Evolutionary conservation across 2,888 invertebrate species (phyloP).

Genomic region (Drosophila setosimentum): DNA sequence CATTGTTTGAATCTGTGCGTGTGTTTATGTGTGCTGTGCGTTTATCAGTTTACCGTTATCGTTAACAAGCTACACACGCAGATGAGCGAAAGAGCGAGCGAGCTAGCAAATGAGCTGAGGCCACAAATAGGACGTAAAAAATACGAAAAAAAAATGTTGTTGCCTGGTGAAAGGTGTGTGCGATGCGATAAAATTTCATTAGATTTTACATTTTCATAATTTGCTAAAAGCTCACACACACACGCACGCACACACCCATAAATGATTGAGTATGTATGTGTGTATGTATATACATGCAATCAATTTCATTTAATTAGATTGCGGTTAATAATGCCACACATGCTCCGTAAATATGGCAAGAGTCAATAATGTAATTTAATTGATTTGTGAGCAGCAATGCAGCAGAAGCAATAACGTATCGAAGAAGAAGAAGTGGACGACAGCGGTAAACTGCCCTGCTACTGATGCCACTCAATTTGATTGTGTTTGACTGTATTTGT

Average conservation of each 20-base stretch:
- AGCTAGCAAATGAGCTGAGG: slow-evolving; percentile 9
- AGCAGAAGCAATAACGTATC: slow-evolving; percentile 30
- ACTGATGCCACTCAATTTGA: slow-evolving; percentile 56
- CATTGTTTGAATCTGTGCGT: slow-evolving; percentile 43
- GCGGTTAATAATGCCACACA: slow-evolving; percentile 71
- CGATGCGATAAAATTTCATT: slow-evolving; percentile 68
- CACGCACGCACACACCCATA: slow-evolving; percentile 1
- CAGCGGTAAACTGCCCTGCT: slow-evolving; percentile 50
- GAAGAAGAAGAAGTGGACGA: slow-evolving; percentile 8
- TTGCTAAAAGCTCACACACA: slow-evolving; percentile 69
- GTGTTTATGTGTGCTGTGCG: slow-evolving; percentile 33
- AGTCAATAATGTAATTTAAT: slow-evolving; percentile 74
- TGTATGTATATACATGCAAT: slow-evolving; percentile 28
- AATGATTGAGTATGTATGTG: neutral
- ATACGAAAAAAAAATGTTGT: slow-evolving; percentile 42
- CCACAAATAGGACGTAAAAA: slow-evolving; percentile 35
- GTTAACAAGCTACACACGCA: slow-evolving; percentile 74
- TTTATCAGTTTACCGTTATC: slow-evolving; percentile 78
- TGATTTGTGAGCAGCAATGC: slow-evolving; percentile 67
- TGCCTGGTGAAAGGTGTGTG: slow-evolving; percentile 71
- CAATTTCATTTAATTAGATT: slow-evolving; percentile 76
- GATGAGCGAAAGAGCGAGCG: slow-evolving; percentile 44
- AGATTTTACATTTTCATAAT: slow-evolving; percentile 77
- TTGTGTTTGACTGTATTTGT: slow-evolving; percentile 32
- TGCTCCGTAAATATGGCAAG: slow-evolving; percentile 32